Evolutionary conservation across 2,888 invertebrate genomes (phyloP), one percentile per base, ranked within the genome.

Genomic region (Leptogaster cylindrica): DNA sequence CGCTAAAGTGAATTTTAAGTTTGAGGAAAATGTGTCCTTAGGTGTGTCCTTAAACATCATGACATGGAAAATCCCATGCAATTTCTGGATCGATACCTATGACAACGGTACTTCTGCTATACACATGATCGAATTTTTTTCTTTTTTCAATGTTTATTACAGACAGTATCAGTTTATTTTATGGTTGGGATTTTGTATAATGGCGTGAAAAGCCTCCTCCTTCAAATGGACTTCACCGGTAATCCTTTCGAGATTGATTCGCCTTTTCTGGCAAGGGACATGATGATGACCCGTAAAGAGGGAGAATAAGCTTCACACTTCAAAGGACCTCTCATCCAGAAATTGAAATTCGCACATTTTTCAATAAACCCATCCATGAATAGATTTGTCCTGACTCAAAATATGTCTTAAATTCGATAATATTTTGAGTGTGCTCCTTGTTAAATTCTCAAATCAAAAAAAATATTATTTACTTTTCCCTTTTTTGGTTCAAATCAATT

Each of bases 161-260:
- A n/a, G n/a, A n/a, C n/a, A n/a, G n/a, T 55, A 55, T 55, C 55
- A 55, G 55, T 36, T 55, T 36, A 55, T 33, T 36, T 55, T 55
- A 55, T 55, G 36, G 36, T 23, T 55, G 36, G n/a, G 55, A 55
- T 36, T 55, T 36, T 36, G 55, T 36, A 55, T 23, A 55, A 55
- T 55, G 55, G 36, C 55, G 55, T 55, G 55, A 16, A 55, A 55
- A 55, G 39, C 55, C 36, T 36, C 12, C 36, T 39, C 55, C 55
- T 55, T 55, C 55, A 55, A 36, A 55, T 55, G 55, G 55, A 55
- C 55, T 55, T 36, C 36, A 39, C 23, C 31, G 36, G 33, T 36
- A 55, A 36, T 39, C 55, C 16, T 12, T 55, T 12, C 36, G 55
- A 39, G 39, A 36, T 55, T 33, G 39, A 36, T 55, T 25, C n/a